Base-by-base conservation (phyloP, 2,888 invertebrate species). In the Allolobophora icterica region DNA sequence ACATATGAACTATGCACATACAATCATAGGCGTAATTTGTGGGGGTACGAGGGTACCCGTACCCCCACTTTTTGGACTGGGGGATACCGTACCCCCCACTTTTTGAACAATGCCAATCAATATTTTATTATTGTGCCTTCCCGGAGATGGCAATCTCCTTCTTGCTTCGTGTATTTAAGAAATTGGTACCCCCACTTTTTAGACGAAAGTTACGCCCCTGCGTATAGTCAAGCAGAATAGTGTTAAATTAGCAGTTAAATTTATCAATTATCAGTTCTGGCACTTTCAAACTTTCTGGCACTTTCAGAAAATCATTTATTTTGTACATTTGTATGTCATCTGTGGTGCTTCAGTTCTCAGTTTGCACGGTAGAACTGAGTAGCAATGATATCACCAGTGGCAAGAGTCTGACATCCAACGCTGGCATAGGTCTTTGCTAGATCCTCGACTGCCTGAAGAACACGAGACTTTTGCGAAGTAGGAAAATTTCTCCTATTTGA, bases 341-440 rank as follows among this genome's bases (percentile, higher is more conserved):
- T n/a, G 52, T 11, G 21, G 24, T n/a, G 0, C 30, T 71, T 71
- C n/a, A 71, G 30, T 71, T 71, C 71, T 71, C n/a, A 91, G 17
- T 91, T 89, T 45, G 95, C 95, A 93, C 95, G 94, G 93, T 95
- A 95, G 24, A 95, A 94, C 92, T 95, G 95, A 11, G 95, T 95
- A n/a, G 95, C 95, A 89, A 95, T 93, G 91, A 95, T 94, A 90
- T 95, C 95, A 24, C 95, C 95, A 33, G 95, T 95, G 30, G 95
- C 94, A 90, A 95, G 94, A 13, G 95, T 95, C 92, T 95, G 95
- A 91, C 95, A 95, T n/a, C 94, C 94, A 90, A 93, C 92, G 11
- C 91, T 92, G n/a, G 93, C 93, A 35, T 92, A 93, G 71, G 91
- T 92, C 91, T 93, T 94, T 2, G 38, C 33, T 42, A 30, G 71